phyloP scores from a whole-genome alignment of 2,888 invertebrate genomes.

The Rutpela maculata region DNA sequence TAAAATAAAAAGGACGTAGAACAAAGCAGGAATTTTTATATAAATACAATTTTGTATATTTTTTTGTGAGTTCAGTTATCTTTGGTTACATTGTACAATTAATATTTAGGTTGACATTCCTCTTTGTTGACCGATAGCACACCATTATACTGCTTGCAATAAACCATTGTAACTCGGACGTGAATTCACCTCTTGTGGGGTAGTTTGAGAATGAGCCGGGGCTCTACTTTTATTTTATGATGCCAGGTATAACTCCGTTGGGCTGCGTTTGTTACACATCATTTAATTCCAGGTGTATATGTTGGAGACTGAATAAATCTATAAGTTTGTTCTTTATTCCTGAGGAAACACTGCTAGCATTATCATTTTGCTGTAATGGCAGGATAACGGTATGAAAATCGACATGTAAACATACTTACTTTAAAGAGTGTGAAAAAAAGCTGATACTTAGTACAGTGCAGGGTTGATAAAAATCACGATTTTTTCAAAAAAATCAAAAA shows the following conservation, averaged over 20 bases:
- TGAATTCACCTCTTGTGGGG: constrained; percentile 10
- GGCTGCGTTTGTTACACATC: constrained; percentile 38
- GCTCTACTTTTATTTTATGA: constrained; percentile 36
- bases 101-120: background rate
- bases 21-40: too few species aligned
- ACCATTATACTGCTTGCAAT: constrained; percentile 5
- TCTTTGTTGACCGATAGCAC: background rate
- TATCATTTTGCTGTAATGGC: background rate
- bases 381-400: background rate
- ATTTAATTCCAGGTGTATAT: constrained; percentile 43
- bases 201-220: constrained; percentile 25
- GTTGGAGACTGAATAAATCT: constrained; percentile 37
- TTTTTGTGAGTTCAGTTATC: too few species aligned
- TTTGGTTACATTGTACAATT: too few species aligned
- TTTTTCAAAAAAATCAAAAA: too few species aligned
- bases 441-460: too few species aligned
- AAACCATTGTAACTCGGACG: constrained; percentile 24
- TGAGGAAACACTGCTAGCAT: background rate
- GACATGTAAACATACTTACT: too few species aligned
- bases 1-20: too few species aligned
- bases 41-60: too few species aligned
- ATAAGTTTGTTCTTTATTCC: constrained; percentile 26
- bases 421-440: too few species aligned
- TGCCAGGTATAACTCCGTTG: constrained; percentile 10
- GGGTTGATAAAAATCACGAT: too few species aligned